Percentiles rank a stretch among this genome's conserved stretches.
Conservation (phyloP, 2,113 vertebrate species). For the Marmota flaviventris region DNA sequence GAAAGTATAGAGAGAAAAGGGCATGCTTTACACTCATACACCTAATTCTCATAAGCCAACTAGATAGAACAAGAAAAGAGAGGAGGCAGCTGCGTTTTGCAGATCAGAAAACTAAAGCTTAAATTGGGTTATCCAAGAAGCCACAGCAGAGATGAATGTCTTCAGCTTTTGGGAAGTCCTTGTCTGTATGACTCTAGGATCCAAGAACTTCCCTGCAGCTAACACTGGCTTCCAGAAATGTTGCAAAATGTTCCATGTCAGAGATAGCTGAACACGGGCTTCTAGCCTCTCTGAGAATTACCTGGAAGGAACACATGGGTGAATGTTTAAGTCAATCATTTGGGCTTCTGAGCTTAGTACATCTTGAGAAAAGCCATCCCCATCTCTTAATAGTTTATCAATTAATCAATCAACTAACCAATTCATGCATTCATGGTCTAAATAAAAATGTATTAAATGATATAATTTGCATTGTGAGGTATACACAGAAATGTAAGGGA, state of each 20-base stretch:
- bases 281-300: not conserved
- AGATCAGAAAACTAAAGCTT: not conserved
- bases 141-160: not conserved
- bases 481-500: not conserved
- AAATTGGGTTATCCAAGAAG: not conserved
- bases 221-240: not conserved
- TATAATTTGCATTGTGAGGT: not conserved
- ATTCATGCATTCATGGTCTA: not conserved
- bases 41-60: not conserved
- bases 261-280: not conserved
- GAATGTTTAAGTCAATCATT: not conserved
- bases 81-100: not conserved
- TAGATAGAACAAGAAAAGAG: not conserved
- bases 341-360: conserved; percentile 16
- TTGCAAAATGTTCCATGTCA: not conserved
- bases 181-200: not conserved
- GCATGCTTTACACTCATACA: not conserved
- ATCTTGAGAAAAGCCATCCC: not conserved
- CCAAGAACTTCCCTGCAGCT: too few relatives aligned
- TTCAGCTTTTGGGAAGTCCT: not conserved
- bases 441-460: not conserved
- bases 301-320: not conserved
- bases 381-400: not conserved
- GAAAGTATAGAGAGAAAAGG: conserved; percentile 2
- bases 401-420: not conserved